These are phyloP conservation scores for Erpetoichthys calabaricus DNA, from an alignment of 2,797 vertebrate species.

Conservation along the genomic window DNA sequence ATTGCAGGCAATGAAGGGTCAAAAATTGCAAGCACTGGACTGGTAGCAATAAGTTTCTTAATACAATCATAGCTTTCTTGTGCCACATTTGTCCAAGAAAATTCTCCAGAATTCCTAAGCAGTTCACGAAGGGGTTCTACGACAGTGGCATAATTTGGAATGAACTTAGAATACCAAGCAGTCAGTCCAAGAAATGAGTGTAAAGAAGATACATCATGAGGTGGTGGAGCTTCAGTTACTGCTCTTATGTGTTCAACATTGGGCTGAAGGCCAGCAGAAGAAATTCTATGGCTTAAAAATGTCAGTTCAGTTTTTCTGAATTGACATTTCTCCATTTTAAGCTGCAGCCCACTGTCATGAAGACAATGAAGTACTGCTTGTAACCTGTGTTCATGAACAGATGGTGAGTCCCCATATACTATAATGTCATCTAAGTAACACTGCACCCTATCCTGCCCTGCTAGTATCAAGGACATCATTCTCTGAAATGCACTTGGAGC, in stretches of 20 bases:
- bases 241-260: background rate
- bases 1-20: constrained; percentile 5
- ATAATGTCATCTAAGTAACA: constrained; percentile 4
- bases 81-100: too few species aligned
- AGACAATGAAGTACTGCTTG: background rate
- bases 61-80: background rate
- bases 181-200: background rate
- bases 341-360: background rate
- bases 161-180: constrained; percentile 1
- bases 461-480: constrained; percentile 12
- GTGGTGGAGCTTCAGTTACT: background rate
- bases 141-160: background rate
- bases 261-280: background rate
- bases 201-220: background rate
- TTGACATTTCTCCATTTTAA: background rate
- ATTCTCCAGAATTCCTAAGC: too few species aligned
- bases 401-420: background rate
- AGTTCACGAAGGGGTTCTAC: background rate
- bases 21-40: constrained; percentile 6
- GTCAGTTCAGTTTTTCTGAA: background rate
- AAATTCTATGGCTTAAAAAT: constrained; percentile 1
- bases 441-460: constrained; percentile 7
- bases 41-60: constrained; percentile 2
- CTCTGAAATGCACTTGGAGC: constrained; percentile 8
- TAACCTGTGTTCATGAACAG: background rate